Conservation (phyloP, 2,888 invertebrate genomes). For the Lepetodrilus schrolli region DNA sequence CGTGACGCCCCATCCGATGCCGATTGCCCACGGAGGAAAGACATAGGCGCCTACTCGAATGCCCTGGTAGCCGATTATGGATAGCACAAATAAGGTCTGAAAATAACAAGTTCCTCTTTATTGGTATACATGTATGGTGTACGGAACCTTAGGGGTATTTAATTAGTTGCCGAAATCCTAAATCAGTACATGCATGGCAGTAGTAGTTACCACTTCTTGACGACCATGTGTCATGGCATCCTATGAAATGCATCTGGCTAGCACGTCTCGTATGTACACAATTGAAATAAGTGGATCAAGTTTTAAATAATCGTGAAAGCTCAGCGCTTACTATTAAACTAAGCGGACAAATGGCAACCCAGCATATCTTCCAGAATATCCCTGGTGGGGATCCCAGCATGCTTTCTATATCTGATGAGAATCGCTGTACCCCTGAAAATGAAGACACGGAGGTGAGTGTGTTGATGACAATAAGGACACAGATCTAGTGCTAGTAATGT, state of each 20-base stretch:
- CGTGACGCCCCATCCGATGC: constrained; percentile 65
- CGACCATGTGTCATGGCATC: too few relatives aligned
- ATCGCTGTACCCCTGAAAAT: constrained; percentile 65
- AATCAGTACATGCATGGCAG: too few relatives aligned
- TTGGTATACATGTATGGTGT: background rate
- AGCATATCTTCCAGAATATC: constrained; percentile 73
- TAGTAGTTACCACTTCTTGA: too few relatives aligned
- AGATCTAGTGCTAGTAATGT: too few relatives aligned
- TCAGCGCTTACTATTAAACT: constrained; percentile 68
- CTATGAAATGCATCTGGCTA: too few relatives aligned
- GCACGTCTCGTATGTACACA: too few relatives aligned
- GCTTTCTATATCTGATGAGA: constrained; percentile 66
- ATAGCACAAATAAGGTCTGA: constrained; percentile 54
- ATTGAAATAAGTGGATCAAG: too few relatives aligned
- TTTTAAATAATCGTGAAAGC: too few relatives aligned
- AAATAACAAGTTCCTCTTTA: background rate
- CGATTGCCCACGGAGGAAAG: constrained; percentile 56
- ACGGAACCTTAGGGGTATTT: too few relatives aligned
- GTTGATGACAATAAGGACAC: too few relatives aligned
- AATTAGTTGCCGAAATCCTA: too few relatives aligned
- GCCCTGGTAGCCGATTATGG: constrained; percentile 47
- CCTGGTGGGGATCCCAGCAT: constrained; percentile 73
- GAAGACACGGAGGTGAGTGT: background rate
- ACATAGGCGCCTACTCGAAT: constrained; percentile 32
- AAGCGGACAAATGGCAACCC: constrained; percentile 69